These are phyloP conservation scores for Clupea harengus DNA, from an alignment of 2,113 vertebrate genomes.

Conservation along the genomic window DNA sequence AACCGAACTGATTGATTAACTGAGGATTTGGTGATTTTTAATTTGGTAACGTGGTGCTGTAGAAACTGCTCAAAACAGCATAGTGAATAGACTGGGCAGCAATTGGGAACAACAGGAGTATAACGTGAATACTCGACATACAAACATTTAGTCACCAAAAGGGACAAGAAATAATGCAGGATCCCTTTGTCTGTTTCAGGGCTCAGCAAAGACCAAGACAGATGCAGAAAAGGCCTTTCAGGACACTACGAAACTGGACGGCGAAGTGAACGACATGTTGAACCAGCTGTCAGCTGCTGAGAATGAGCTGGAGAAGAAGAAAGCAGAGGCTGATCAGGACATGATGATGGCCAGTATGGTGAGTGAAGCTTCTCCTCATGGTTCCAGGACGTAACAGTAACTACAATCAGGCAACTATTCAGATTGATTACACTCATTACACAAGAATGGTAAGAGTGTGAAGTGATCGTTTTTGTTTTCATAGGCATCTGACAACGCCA, in stretches of 20 bases:
- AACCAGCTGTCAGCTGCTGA: constrained; percentile 82
- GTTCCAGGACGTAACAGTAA: not conserved
- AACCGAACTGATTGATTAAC: too few relatives aligned
- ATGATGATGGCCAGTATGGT: constrained; percentile 97
- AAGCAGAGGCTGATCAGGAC: constrained; percentile 81
- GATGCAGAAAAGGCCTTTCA: constrained; percentile 86
- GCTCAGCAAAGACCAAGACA: constrained; percentile 79
- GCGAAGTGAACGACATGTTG: constrained; percentile 82
- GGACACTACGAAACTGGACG: constrained; percentile 80
- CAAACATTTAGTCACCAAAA: not conserved
- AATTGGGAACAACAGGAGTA: not conserved
- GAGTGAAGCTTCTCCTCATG: constrained; percentile 21
- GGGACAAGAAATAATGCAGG: not conserved
- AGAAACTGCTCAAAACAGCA: too few relatives aligned
- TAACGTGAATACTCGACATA: too few relatives aligned
- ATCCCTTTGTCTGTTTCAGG: constrained; percentile 66
- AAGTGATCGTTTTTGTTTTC: constrained; percentile 5
- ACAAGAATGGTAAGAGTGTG: not conserved
- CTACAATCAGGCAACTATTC: not conserved
- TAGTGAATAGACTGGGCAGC: too few relatives aligned
- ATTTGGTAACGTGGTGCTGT: too few relatives aligned
- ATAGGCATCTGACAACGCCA: constrained; percentile 86
- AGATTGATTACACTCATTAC: too few relatives aligned
- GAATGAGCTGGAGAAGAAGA: constrained; percentile 79
- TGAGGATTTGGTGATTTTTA: too few relatives aligned